phyloP scores from a whole-genome alignment of 2,113 vertebrate species.

The Pelecanus crispus region DNA sequence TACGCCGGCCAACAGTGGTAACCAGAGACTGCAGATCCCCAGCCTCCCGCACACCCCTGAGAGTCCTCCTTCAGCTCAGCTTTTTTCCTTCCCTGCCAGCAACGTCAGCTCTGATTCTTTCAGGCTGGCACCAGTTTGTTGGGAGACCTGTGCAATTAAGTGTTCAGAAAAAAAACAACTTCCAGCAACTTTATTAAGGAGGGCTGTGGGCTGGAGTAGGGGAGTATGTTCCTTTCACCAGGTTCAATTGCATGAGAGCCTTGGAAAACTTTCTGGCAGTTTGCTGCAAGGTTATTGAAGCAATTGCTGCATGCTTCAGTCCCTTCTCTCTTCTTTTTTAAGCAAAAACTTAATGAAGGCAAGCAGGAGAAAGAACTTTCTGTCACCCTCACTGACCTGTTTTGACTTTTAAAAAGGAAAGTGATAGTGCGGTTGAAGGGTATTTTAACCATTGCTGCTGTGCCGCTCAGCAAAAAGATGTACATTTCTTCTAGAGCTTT shows the following conservation, averaged over 20 bases:
- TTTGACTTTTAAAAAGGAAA: constrained; percentile 39
- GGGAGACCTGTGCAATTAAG: not conserved
- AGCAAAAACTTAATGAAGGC: constrained; percentile 36
- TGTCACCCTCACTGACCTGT: not conserved
- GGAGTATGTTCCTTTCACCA: constrained; percentile 21
- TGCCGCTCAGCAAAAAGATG: not conserved
- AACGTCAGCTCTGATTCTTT: not conserved
- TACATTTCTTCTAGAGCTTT: not conserved
- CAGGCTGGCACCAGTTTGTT: not conserved
- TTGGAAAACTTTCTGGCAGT: constrained; percentile 49
- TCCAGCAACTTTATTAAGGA: constrained; percentile 14
- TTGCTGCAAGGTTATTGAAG: constrained; percentile 46
- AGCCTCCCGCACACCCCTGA: not conserved
- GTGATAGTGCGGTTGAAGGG: constrained; percentile 4
- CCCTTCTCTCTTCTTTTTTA: not conserved
- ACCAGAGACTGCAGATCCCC: not conserved
- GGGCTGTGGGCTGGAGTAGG: not conserved
- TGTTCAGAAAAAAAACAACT: not conserved
- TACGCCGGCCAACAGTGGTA: not conserved
- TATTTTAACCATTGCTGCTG: constrained; percentile 9
- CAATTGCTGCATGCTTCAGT: constrained; percentile 26
- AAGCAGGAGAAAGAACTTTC: not conserved
- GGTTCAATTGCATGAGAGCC: constrained; percentile 17
- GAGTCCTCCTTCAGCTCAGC: not conserved
- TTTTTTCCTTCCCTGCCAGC: not conserved